phyloP scores from a whole-genome alignment of 2,113 vertebrate genomes.

The Cyphomyrus discorhynchus region DNA sequence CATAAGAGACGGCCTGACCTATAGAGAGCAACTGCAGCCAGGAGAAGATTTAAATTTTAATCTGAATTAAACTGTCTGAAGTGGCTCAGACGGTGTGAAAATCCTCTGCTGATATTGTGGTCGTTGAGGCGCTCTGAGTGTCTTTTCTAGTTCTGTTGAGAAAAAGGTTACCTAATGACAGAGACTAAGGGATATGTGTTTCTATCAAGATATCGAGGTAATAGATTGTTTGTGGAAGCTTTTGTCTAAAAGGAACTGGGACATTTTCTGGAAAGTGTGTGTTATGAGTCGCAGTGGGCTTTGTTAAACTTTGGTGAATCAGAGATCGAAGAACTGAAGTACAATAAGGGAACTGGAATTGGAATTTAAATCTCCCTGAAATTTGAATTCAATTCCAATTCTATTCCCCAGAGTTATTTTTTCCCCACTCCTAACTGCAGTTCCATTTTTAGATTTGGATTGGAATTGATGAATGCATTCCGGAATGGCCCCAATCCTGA shows the following conservation, averaged over 20 bases:
- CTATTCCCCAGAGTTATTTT: too few species aligned
- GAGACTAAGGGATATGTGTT: not conserved
- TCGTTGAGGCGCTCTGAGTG: not conserved
- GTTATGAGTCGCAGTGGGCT: not conserved
- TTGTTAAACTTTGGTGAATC: not conserved
- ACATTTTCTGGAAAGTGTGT: conserved; percentile 4
- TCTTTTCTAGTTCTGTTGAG: not conserved
- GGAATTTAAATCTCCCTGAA: too few species aligned
- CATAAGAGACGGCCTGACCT: not conserved
- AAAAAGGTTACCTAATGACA: not conserved
- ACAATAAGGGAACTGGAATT: too few species aligned
- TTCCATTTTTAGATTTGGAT: too few species aligned
- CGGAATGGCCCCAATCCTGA: too few species aligned
- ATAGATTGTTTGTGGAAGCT: conserved; percentile 30
- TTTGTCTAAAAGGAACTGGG: conserved; percentile 14
- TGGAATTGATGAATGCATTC: too few species aligned
- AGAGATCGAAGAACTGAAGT: not conserved
- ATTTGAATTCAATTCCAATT: too few species aligned
- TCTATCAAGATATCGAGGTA: conserved; percentile 13
- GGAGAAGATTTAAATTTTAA: not conserved
- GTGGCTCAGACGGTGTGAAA: not conserved
- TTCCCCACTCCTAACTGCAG: too few species aligned
- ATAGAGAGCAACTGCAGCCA: not conserved
- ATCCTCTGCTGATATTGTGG: not conserved
- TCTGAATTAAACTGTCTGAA: not conserved